Evolutionary conservation across 2,113 vertebrate species (phyloP).

Genomic region (Ammodramus savannarum): DNA sequence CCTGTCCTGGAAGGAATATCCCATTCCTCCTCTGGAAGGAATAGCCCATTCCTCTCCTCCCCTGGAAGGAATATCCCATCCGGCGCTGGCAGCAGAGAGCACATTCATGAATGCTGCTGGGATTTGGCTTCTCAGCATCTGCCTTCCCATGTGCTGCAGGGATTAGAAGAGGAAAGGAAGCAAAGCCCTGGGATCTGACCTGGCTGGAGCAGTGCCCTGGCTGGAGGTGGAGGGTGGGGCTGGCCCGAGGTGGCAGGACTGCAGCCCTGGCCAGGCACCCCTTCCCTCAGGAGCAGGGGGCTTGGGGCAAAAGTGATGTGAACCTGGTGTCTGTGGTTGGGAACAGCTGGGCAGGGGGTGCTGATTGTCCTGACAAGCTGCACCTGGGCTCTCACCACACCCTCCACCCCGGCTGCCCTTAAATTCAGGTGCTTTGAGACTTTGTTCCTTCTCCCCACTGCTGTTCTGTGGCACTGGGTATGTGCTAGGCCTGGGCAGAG

Average conservation of each 20-base stretch:
- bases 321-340: no score
- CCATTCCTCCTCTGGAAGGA: constrained; percentile 14
- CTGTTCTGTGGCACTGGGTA: fast-evolving
- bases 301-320: fast-evolving
- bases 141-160: background rate
- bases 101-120: constrained; percentile 46
- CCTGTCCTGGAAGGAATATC: background rate
- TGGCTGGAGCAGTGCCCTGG: background rate
- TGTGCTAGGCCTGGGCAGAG: fast-evolving
- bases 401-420: fast-evolving
- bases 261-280: fast-evolving
- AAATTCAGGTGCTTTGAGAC: fast-evolving
- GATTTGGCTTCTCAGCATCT: constrained; percentile 34
- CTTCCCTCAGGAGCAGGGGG: background rate
- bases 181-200: background rate
- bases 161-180: background rate
- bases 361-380: background rate
- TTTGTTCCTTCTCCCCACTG: fast-evolving
- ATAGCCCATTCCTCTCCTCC: background rate
- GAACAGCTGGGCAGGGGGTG: background rate
- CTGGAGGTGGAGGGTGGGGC: fast-evolving
- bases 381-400: background rate
- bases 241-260: background rate
- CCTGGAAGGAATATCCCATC: constrained; percentile 45
- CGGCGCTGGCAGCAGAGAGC: constrained; percentile 26